These are phyloP conservation scores for Yponomeuta sedellus DNA, from an alignment of 2,888 invertebrate species.

Conservation along the genomic window DNA sequence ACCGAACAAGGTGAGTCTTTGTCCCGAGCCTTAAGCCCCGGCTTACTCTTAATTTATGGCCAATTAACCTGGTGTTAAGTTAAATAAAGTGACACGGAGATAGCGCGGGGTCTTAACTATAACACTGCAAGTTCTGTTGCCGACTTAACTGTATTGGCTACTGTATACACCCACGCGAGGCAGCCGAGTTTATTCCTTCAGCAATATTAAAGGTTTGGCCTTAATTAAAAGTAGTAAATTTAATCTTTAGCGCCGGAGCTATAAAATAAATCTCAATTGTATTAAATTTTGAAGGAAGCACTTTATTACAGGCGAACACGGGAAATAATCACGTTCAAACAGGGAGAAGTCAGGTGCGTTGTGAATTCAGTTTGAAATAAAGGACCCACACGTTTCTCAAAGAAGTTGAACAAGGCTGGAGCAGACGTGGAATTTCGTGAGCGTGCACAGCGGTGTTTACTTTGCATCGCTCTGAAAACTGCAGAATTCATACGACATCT, in stretches of 20 bases:
- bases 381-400: not conserved
- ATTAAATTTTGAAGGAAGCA: not conserved
- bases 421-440: not conserved
- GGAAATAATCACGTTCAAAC: not conserved
- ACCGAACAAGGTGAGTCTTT: slow-evolving; percentile 18
- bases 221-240: slow-evolving; percentile 11
- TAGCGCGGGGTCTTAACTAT: slow-evolving; percentile 34
- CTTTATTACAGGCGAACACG: not conserved
- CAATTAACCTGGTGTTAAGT: slow-evolving; percentile 72
- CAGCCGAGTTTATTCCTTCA: not conserved
- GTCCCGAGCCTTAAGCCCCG: slow-evolving; percentile 12
- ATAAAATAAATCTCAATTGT: slow-evolving; percentile 8
- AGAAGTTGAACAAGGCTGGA: not conserved
- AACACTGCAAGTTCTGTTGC: slow-evolving; percentile 12
- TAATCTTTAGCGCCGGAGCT: not conserved
- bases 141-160: slow-evolving; percentile 44
- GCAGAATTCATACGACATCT: not conserved
- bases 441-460: not conserved
- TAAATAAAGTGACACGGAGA: slow-evolving; percentile 66
- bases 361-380: slow-evolving; percentile 2
- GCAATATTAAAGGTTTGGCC: slow-evolving; percentile 4
- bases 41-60: slow-evolving; percentile 62
- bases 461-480: not conserved
- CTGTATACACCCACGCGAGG: slow-evolving; percentile 6
- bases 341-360: not conserved